Conservation (phyloP, 2,113 vertebrate genomes). For the Candoia aspera region DNA sequence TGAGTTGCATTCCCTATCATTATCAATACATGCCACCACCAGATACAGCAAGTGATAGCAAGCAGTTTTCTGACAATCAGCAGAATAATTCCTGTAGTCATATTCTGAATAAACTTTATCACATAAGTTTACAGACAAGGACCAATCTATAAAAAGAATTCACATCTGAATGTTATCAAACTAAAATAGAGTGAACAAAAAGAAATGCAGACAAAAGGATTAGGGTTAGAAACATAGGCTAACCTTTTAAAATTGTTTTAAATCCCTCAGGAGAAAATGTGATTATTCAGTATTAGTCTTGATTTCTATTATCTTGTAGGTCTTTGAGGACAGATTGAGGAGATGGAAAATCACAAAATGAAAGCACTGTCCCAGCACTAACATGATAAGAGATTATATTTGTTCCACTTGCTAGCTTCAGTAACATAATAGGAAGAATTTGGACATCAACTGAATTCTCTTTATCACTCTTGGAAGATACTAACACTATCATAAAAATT, state of each 20-base stretch:
- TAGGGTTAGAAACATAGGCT: neutral
- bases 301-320: constrained; percentile 10
- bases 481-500: neutral
- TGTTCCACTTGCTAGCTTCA: neutral
- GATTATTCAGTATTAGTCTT: constrained; percentile 21
- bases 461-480: neutral
- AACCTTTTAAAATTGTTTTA: constrained; percentile 23
- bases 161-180: constrained; percentile 1
- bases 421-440: neutral
- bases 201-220: neutral
- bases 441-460: neutral
- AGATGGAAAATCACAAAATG: neutral
- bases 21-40: neutral
- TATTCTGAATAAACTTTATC: neutral
- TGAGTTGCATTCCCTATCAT: neutral
- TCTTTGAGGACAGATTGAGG: constrained; percentile 15
- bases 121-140: neutral
- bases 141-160: constrained; percentile 5
- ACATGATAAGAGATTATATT: neutral
- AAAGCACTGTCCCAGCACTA: neutral
- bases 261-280: constrained; percentile 3
- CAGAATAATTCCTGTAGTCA: neutral
- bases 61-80: neutral
- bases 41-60: neutral
- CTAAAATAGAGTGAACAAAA: neutral